Base-by-base conservation (phyloP, 1,140 invertebrate species). In the Elymnias hypermnestra region DNA sequence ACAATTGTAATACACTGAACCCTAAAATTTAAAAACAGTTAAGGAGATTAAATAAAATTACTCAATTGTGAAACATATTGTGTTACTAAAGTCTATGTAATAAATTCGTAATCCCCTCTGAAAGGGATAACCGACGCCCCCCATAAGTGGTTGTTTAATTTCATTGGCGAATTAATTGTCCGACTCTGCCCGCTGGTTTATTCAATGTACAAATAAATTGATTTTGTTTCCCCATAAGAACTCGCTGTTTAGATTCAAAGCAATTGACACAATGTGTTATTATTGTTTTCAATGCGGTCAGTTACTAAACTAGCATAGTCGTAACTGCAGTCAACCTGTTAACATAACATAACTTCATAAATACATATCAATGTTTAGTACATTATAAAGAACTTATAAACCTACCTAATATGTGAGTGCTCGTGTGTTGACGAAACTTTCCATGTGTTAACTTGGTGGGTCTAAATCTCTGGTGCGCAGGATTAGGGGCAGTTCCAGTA, bases 111-210 rank as follows among this genome's bases (percentile, higher is more conserved):
- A 62, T 58, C 59, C 55, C 44, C 22, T 36, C 33, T 48, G 44
- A 62, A 63, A 57, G 52, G 56, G 59, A 63, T 63, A 58, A 55
- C 52, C 36, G 55, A 53, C 57, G 53, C 57, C 59, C 55, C 55
- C 59, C 43, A 39, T 55, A 47, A 56, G 53, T 56, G 53, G 36
- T 52, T 54, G 51, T 58, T 62, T 55, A 49, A 62, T 62, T 62
- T 58, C 58, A 62, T 62, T 62, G 48, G 45, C 45, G 59, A 63
- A 55, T 58, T 58, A 63, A 63, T 63, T 53, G 59, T 55, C 45
- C 42, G 45, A 15, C 29, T 13, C 6, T 43, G 14, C 19, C 22
- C 12, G 17, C 18, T 33, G 28, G 28, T 33, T 8, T 33, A 15
- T 33, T 13, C 7, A 6, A 8, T 33, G 31, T 33, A 17, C 31